Conservation (phyloP, 2,888 invertebrate genomes). For the Argyra leucocephala region DNA sequence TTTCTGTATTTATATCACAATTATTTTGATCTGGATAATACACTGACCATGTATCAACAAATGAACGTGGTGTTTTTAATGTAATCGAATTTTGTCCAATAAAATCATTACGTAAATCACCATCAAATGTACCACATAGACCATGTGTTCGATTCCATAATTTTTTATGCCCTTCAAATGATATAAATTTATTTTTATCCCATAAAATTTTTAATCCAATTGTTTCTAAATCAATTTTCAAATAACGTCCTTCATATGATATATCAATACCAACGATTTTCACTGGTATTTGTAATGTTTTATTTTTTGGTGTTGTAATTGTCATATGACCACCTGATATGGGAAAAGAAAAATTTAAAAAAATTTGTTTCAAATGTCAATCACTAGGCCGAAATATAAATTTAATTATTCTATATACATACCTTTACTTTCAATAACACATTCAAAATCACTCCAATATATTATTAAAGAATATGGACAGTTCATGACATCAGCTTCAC, state of each 20-base stretch:
- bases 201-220: conserved; percentile 63
- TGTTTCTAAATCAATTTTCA: conserved; percentile 58
- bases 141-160: conserved; percentile 74
- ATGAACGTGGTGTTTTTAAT: conserved; percentile 40
- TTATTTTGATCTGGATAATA: conserved; percentile 33
- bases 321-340: conserved; percentile 48
- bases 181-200: conserved; percentile 61
- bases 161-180: conserved; percentile 56
- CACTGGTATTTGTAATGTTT: conserved; percentile 57
- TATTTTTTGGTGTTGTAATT: conserved; percentile 47
- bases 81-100: conserved; percentile 50
- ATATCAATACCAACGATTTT: conserved; percentile 64
- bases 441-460: conserved; percentile 46
- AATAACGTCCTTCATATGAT: conserved; percentile 59
- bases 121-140: conserved; percentile 71
- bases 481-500: conserved; percentile 47
- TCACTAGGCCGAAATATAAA: not conserved
- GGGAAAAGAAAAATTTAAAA: not conserved
- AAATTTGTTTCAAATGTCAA: not conserved
- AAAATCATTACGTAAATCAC: conserved; percentile 59
- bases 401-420: too few relatives aligned
- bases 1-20: conserved; percentile 35
- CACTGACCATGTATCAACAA: conserved; percentile 41
- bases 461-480: conserved; percentile 38
- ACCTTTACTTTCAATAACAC: not conserved